Percentiles rank a stretch among this genome's conserved stretches.
These are phyloP conservation scores for Nothura maculosa DNA, from an alignment of 2,797 vertebrate genomes.

Conservation along the genomic window DNA sequence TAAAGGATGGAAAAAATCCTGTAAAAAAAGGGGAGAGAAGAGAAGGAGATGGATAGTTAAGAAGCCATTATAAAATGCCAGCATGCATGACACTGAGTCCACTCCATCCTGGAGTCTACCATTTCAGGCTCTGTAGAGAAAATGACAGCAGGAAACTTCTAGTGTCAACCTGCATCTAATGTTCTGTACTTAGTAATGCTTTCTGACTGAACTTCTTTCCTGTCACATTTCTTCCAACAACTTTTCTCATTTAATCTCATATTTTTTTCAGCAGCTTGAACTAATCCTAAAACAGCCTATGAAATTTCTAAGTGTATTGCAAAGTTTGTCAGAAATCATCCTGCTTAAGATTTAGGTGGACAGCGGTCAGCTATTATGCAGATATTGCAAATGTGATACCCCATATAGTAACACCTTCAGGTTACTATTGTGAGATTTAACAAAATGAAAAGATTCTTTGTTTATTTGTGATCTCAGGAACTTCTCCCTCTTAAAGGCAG, in stretches of 20 bases:
- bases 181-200: conserved; percentile 35
- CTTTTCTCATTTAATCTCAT: conserved; percentile 59
- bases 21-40: conserved; percentile 7
- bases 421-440: background rate
- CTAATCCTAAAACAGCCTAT: conserved; percentile 34
- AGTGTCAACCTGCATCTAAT: conserved; percentile 52
- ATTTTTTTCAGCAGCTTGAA: conserved; percentile 45
- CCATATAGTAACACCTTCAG: background rate
- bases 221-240: conserved; percentile 23
- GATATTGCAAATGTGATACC: background rate
- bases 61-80: conserved; percentile 19
- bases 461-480: background rate
- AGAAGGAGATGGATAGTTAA: background rate
- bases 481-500: background rate
- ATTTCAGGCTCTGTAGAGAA: conserved; percentile 61
- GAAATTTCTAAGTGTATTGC: background rate
- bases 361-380: background rate
- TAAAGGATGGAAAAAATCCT: conserved; percentile 19
- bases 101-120: conserved; percentile 52
- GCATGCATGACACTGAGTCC: conserved; percentile 39
- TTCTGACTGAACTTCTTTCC: conserved; percentile 59
- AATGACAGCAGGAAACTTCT: conserved; percentile 65
- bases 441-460: background rate
- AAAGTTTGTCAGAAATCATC: conserved; percentile 6
- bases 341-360: background rate